Base-by-base conservation (phyloP, 2,113 vertebrate genomes). In the Neodon shergylaensis region DNA sequence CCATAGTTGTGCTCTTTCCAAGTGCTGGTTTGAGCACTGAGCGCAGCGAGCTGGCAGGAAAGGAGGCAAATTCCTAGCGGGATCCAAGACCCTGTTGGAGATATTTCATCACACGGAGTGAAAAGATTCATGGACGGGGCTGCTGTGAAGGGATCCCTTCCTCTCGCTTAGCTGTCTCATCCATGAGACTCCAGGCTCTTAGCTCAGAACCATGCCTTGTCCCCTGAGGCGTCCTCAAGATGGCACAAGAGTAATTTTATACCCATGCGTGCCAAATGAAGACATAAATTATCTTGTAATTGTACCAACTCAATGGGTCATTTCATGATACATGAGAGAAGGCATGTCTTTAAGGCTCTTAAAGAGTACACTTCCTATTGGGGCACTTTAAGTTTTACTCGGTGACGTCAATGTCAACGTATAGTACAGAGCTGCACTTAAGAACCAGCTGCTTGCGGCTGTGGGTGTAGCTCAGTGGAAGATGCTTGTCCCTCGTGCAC, bases 271-370 rank as follows among this genome's bases (percentile, higher is more conserved):
- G 10, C 28, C 88, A 82, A 79, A 52, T 42, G 31, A 92, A 81
- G 91, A 95, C 87, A 87, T 92, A 68, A 84, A 83, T 95, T 78
- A 49, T 66, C 24, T 61, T 86, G 13, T 54, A 63, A 79, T 11
- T 0, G 0, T 63, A 92, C 33, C 8, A 19, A 92, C 63, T 70
- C 72, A 84, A 31, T 68, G 70, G 7, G 31, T 36, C 54, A 68
- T 36, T 44, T 52, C 33, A n/a, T 16, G 66, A 49, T 28, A 10
- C 13, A 11, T 63, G 52, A 83, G 31, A 58, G 28, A 81, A 73
- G 72, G 44, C 31, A 36, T 4, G 24, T n/a, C 36, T 47, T 87
- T 90, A 83, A 87, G 79, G 85, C 52, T 68, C 52, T 70, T 42
- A 17, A 21, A 47, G 5, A 82, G 74, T 39, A 74, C 16, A 49